Evolutionary conservation across 2,888 invertebrate genomes (phyloP), one percentile per base, ranked within the genome.

Genomic region (Tetropium fuscum): DNA sequence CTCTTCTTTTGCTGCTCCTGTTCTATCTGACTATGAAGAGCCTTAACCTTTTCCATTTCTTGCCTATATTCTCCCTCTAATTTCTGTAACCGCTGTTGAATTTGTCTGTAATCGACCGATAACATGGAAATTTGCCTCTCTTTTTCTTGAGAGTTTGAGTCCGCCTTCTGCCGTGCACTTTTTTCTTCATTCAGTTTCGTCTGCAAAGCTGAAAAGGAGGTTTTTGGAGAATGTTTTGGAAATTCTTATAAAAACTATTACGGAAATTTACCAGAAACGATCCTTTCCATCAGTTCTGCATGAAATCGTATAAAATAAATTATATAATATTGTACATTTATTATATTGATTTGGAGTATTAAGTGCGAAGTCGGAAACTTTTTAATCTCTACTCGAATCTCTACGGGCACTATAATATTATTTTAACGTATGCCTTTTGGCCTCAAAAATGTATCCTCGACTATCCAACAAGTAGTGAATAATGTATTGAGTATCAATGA

Each of bases 91-190:
- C 94, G 88, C 78, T 95, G 92, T 77, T 95, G 94, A 75, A 96
- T 92, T 83, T 97, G 97, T n/a, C 95, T 86, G 80, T 96, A 93
- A 82, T 98, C 98, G 1, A 98, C 95, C 13, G 93, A 92, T 22
- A 97, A 85, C 93, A 97, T 97, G 7, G 94, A 96, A 79, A 96
- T 92, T 81, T 96, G 95, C 0, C 97, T 87, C 79, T 98, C 97
- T 74, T 94, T 93, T 80, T 97, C 96, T 82, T 98, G 94, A 10
- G 90, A 91, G 60, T 89, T 87, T 41, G 93, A 86, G 79, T 98
- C 97, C 0, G 94, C 90, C 70, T 93, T 90, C 78, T 95, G 94
- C 44, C 96, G 86, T 2, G 91, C 90, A 51, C 87, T 87, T 79
- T 95, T 95, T 82, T 98, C 97, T 79, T 95, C 95, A 73, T 93